These are phyloP conservation scores for Paratrypauchen microcephalus DNA, from an alignment of 2,797 vertebrate species.

Conservation along the genomic window DNA sequence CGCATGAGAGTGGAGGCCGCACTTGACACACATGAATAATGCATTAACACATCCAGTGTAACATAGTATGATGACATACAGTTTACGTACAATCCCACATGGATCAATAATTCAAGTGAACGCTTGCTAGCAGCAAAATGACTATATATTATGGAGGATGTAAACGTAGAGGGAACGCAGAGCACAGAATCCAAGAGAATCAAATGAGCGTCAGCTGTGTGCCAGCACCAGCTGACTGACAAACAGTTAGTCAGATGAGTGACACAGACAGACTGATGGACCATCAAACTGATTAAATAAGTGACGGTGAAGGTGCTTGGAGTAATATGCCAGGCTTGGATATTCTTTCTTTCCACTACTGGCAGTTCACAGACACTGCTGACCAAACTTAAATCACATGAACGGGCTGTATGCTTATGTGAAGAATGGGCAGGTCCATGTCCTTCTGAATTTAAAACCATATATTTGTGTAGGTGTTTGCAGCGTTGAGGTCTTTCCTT, in stretches of 20 bases:
- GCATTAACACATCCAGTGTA: slow-evolving; percentile 39
- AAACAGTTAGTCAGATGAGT: slow-evolving; percentile 51
- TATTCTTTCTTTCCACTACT: slow-evolving; percentile 40
- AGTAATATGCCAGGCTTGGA: slow-evolving; percentile 37
- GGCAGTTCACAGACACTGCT: slow-evolving; percentile 30
- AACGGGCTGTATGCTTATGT: slow-evolving; percentile 42
- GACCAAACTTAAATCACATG: slow-evolving; percentile 27
- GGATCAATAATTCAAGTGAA: slow-evolving; percentile 65
- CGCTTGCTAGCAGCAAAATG: slow-evolving; percentile 42
- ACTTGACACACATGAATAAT: slow-evolving; percentile 55
- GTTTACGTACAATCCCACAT: slow-evolving; percentile 39
- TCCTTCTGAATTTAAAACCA: slow-evolving; percentile 41
- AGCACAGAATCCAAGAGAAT: slow-evolving; percentile 11
- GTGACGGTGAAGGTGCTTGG: slow-evolving; percentile 34
- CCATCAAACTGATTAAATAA: slow-evolving; percentile 59
- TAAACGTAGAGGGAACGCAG: slow-evolving; percentile 44
- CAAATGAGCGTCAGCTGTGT: slow-evolving; percentile 31
- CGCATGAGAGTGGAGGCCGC: slow-evolving; percentile 38
- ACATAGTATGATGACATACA: slow-evolving; percentile 19
- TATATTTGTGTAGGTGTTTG: slow-evolving; percentile 50
- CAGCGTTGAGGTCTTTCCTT: neutral
- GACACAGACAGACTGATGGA: slow-evolving; percentile 48
- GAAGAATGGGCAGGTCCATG: slow-evolving; percentile 36
- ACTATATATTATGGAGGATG: slow-evolving; percentile 59
- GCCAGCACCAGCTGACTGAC: slow-evolving; percentile 43